phyloP scores from a whole-genome alignment of 2,888 invertebrate species.

The Orchesella flavescens region DNA sequence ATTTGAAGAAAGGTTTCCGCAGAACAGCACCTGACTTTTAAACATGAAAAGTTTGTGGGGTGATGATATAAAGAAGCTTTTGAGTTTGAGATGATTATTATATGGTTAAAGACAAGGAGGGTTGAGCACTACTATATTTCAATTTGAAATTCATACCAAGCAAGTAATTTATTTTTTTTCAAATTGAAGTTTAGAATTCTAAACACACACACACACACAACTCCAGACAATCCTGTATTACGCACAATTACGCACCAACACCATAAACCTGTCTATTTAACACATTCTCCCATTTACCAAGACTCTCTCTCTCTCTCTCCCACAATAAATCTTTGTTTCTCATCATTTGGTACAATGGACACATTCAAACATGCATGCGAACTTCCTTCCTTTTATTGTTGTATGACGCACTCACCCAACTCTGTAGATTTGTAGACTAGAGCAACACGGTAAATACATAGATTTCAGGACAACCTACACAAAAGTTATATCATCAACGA shows the following conservation, averaged over 20 bases:
- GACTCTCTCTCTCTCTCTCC: background rate
- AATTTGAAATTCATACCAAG: background rate
- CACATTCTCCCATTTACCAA: background rate
- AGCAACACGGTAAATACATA: no score
- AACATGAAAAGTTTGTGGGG: background rate
- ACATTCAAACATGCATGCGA: slow-evolving; percentile 3
- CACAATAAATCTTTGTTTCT: background rate
- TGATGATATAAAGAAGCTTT: background rate
- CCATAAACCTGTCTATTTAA: background rate
- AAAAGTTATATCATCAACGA: no score
- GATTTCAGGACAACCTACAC: no score
- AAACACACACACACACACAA: background rate
- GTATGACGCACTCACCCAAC: no score
- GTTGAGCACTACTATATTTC: slow-evolving; percentile 3
- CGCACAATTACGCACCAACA: slow-evolving; percentile 32
- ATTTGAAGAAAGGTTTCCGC: background rate
- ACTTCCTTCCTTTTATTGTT: background rate
- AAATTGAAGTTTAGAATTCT: background rate
- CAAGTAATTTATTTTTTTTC: background rate
- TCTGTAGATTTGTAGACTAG: no score
- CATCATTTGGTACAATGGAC: slow-evolving; percentile 34
- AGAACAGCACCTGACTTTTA: background rate
- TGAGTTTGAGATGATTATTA: slow-evolving; percentile 17
- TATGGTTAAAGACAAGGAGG: slow-evolving; percentile 9
- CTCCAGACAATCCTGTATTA: slow-evolving; percentile 11